Conservation (phyloP, 2,113 vertebrate genomes). For the Pseudolaguvia tuberculata region DNA sequence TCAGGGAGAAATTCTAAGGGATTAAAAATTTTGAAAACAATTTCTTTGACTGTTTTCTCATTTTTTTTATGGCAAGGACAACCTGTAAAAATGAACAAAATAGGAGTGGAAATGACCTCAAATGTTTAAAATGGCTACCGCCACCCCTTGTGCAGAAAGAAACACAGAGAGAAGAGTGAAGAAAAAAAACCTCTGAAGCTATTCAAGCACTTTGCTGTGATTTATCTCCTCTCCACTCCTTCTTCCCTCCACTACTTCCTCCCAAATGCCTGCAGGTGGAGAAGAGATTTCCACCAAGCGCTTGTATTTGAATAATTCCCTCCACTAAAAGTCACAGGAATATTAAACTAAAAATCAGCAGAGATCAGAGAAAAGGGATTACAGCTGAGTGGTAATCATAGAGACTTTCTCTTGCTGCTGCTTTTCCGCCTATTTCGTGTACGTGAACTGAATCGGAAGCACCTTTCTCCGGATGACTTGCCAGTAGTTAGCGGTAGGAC, state of each 20-base stretch:
- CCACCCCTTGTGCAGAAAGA: conserved; percentile 31
- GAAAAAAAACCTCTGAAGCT: conserved; percentile 66
- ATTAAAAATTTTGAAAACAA: no score
- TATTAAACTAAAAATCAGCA: conserved; percentile 66
- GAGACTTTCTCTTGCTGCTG: conserved; percentile 52
- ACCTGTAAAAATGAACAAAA: conserved; percentile 52
- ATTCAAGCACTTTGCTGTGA: conserved; percentile 71
- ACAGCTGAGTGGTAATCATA: conserved; percentile 77
- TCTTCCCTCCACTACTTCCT: conserved; percentile 51
- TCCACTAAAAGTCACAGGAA: conserved; percentile 57
- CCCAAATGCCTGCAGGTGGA: conserved; percentile 71
- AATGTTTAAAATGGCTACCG: conserved; percentile 46
- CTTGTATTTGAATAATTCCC: conserved; percentile 83
- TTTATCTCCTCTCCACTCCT: conserved; percentile 74
- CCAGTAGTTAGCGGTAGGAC: neutral
- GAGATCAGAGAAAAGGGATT: conserved; percentile 85
- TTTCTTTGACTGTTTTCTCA: neutral
- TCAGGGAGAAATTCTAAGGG: no score
- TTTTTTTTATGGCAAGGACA: conserved; percentile 22
- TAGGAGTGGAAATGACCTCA: conserved; percentile 50
- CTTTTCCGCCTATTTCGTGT: conserved; percentile 23
- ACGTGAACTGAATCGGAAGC: conserved; percentile 50
- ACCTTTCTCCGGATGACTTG: conserved; percentile 23
- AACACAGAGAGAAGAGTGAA: conserved; percentile 26
- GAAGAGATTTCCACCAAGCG: conserved; percentile 80